phyloP scores from a whole-genome alignment of 1,140 invertebrate genomes.

The Neodiprion virginianus region DNA sequence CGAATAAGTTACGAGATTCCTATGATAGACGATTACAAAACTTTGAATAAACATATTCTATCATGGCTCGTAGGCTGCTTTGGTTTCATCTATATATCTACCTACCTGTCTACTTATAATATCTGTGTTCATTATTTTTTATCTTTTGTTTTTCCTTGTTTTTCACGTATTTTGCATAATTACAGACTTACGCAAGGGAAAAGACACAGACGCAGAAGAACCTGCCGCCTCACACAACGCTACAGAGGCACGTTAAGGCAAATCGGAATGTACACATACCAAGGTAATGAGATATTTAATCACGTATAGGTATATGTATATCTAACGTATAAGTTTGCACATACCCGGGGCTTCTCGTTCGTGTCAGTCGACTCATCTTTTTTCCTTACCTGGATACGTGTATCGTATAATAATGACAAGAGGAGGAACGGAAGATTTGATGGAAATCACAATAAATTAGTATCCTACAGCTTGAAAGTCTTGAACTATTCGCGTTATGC shows the following conservation, averaged over 20 bases:
- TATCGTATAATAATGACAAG: not conserved
- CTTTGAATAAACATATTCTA: too few relatives aligned
- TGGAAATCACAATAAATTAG: too few relatives aligned
- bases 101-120: too few relatives aligned
- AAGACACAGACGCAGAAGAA: constrained; percentile 54
- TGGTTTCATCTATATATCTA: too few relatives aligned
- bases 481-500: too few relatives aligned
- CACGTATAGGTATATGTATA: not conserved
- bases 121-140: constrained; percentile 15
- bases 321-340: too few relatives aligned
- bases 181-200: constrained; percentile 61
- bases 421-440: constrained; percentile 12
- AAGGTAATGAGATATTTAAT: constrained; percentile 49
- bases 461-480: too few relatives aligned
- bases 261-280: constrained; percentile 71
- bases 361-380: not conserved
- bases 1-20: too few relatives aligned
- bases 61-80: too few relatives aligned
- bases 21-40: too few relatives aligned
- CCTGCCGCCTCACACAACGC: constrained; percentile 67
- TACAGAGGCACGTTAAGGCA: constrained; percentile 70
- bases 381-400: not conserved
- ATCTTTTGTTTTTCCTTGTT: constrained; percentile 12
- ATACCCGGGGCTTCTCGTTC: too few relatives aligned
- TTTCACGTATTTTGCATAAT: constrained; percentile 34